Base-by-base conservation (phyloP, 2,888 invertebrate genomes). In the Thymelicus lineola region DNA sequence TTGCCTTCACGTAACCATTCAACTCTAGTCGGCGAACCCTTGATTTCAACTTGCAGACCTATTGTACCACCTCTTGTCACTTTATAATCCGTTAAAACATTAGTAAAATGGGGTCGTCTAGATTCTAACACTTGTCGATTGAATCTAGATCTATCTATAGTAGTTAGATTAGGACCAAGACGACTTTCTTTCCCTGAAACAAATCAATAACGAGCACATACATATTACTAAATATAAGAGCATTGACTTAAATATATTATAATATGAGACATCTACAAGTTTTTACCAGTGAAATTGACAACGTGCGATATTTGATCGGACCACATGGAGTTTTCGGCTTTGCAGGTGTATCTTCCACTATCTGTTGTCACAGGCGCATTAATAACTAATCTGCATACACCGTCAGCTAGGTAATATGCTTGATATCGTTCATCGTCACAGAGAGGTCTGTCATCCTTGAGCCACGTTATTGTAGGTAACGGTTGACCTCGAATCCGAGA, bases 11-110 rank as follows among this genome's bases (percentile, higher is more conserved):
- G 94, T 64, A 96, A 93, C 98, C 98, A 97, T 75, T 96, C 95
- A 0, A 97, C 96, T 76, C 96, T 96, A 9, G 96, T 96, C 14
- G 96, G 95, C 20, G 91, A 91, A 80, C 96, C 96, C 83, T 95
- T 95, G 46, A 97, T 95, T 86, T 97, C 96, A 0, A 97, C 97
- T 84, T 97, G 97, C 20, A 98, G 94, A 4, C 97, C 97, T 72
- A 97, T 96, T 0, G 97, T 97, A 48, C 97, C 97, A 0, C 97
- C 97, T 71, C 94, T 92, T 5, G 96, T 95, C 0, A 97, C 97
- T 67, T 95, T 95, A 80, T 96, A 95, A 81, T 97, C 97, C 0
- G 95, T 95, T 35, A 97, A 86, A 0, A 96, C 95, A 71, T 94
- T 95, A 0, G 95, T 93, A 78, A 97, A 96, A 79, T 96, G 95